Evolutionary conservation across 2,113 vertebrate species (phyloP).

Genomic region (Channa maculata): DNA sequence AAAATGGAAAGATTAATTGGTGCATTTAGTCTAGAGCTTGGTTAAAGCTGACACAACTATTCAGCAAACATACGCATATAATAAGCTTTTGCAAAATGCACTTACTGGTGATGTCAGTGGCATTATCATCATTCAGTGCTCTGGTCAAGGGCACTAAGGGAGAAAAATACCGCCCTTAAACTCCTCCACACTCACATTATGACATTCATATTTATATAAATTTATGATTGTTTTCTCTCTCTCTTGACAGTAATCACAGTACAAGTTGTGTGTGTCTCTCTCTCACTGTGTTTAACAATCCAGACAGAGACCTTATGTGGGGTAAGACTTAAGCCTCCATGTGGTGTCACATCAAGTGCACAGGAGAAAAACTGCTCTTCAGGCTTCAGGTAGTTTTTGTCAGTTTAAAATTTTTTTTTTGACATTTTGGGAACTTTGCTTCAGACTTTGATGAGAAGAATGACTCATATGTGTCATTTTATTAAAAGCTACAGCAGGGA

Average conservation of each 20-base stretch:
- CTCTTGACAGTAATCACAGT: neutral
- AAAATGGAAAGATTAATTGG: conserved; percentile 19
- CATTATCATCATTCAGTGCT: conserved; percentile 1
- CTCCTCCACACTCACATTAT: neutral
- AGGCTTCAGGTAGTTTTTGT: no score
- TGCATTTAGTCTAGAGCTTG: conserved; percentile 11
- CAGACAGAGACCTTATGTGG: neutral
- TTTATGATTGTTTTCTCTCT: neutral
- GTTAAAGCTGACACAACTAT: neutral
- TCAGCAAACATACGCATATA: neutral
- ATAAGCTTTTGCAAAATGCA: conserved; percentile 27
- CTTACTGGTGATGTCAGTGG: conserved; percentile 18
- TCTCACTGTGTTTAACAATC: neutral
- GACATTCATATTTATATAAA: no score
- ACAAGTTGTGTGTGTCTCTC: neutral
- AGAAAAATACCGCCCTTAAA: conserved; percentile 12
- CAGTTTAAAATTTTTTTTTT: no score
- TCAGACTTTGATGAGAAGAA: no score
- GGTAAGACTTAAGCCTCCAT: no score
- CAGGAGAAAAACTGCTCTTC: no score
- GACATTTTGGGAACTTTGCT: no score
- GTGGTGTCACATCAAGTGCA: no score
- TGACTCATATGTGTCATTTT: no score
- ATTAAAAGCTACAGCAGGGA: no score
- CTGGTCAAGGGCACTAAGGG: conserved; percentile 6